phyloP scores from a whole-genome alignment of 2,888 invertebrate genomes.

The Iselma pallidipennis region DNA sequence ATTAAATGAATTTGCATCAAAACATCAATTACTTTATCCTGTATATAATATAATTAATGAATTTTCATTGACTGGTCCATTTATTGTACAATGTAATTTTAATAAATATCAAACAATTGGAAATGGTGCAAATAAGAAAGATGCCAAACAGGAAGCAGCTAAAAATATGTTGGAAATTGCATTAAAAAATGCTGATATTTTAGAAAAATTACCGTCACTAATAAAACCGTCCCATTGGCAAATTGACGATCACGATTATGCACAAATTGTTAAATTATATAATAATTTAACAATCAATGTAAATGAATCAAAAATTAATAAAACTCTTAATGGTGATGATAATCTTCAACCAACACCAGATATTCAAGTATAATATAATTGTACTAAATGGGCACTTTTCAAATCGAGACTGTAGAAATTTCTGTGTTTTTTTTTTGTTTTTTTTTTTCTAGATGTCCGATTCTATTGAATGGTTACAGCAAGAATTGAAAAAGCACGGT shows the following conservation, averaged over 20 bases:
- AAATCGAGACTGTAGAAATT: too few relatives aligned
- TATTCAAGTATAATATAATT: background rate
- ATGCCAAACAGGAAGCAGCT: constrained; percentile 32
- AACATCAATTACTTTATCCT: constrained; percentile 18
- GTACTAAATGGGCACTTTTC: background rate
- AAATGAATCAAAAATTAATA: background rate
- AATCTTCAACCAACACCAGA: background rate
- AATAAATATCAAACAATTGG: constrained; percentile 20
- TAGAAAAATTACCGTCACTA: background rate
- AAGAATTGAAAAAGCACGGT: background rate
- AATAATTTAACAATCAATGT: background rate
- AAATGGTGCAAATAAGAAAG: constrained; percentile 27
- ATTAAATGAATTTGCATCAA: constrained; percentile 29
- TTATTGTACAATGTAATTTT: constrained; percentile 25
- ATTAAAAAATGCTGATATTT: background rate
- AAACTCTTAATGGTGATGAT: background rate
- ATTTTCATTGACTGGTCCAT: constrained; percentile 4
- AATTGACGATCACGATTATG: background rate
- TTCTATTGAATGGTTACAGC: background rate
- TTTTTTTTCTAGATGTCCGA: background rate
- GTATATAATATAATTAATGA: constrained; percentile 14
- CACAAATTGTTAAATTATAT: background rate
- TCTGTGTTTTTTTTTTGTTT: background rate
- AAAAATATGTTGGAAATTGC: constrained; percentile 23
- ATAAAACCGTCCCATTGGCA: background rate